Base-by-base conservation (phyloP, 2,888 invertebrate genomes). In the Polia nebulosa region DNA sequence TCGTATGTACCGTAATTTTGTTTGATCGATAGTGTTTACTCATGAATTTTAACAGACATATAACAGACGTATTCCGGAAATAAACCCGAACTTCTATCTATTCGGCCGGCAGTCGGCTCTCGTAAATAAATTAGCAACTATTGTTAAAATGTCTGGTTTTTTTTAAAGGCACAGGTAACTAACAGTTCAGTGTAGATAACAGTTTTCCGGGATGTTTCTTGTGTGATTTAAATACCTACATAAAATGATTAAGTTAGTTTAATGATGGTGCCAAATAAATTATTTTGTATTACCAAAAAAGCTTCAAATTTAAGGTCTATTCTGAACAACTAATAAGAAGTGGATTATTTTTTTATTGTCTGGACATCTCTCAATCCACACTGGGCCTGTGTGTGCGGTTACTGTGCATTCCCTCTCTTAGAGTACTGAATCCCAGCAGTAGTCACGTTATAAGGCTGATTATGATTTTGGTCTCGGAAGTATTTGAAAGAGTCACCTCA, bases 1-100 rank as follows among this genome's bases (percentile, higher is more conserved):
- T 36, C 4, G 51, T 34, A 6, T 34, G 2, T 9, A 17, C 6
- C 29, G 25, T 73, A 52, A 47, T 17, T 65, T 70, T 70, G 44
- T 70, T 72, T 58, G 22, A 39, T 58, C 71, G 22, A 76, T 69
- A 27, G 11, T 75, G n/a, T 67, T 67, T 67, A 34, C 51, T 5
- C 1, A 51, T 29, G 29, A 69, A 73, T 41, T 36, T 64, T 51
- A 51, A 36, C 41, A 49, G 72, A 41, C 32, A 39, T 20, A 11
- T 25, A 62, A 39, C 32, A 39, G 32, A 27, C 25, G 60, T 34
- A 17, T 27, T 32, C 32, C 1, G 17, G 8, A 20, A 32, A 25
- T n/a, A 22, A 62, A 29, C 2, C 13, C 20, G 11, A 32, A 39
- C 29, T 25, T 7, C 17, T 3, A 45, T 39, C 17, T 39, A 39